Evolutionary conservation across 2,113 vertebrate species (phyloP), one percentile per base, ranked within the genome.

Genomic region (Syngnathus floridae): DNA sequence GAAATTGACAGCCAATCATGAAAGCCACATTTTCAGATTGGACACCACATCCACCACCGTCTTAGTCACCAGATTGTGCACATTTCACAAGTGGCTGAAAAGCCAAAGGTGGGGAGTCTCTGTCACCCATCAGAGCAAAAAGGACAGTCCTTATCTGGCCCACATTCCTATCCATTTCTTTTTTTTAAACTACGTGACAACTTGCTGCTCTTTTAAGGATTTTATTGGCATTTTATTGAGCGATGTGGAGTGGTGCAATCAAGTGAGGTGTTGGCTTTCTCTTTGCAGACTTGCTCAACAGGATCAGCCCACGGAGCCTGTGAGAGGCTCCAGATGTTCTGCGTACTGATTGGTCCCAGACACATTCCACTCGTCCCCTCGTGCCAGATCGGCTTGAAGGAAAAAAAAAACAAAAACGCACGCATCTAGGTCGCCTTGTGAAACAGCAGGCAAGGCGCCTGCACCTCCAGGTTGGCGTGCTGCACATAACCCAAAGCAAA

Each of bases 281-380:
- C 26, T 56, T 56, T 35, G 22, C 54, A 16, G 26, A 55, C 52
- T 55, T 7, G 52, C 54, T 56, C 54, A 35, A 56, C 26, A 56
- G 54, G 54, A 56, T 35, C 54, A 16, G 5, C 22, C 54, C 54
- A 56, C 26, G 26, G 54, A 26, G 54, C 54, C 1, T 26, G 26
- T 16, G 54, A 56, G 54, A 56, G 54, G 54, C 54, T 56, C 54
- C 54, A 56, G 54, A 56, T 56, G 54, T 56, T 56, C 54, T 14
- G 54, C 54, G 26, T 56, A 35, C 54, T 56, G 54, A 56, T 56
- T 56, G 54, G 54, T 56, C 54, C 54, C 54, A 56, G 54, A 56
- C 54, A 35, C 54, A 56, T 56, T 56, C 54, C 54, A 35, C 54
- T 56, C 51, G 51, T 54, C 51, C 21, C 51, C 54, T 35, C 26